Conservation (phyloP, 1,140 invertebrate species). For the Solen grandis region DNA sequence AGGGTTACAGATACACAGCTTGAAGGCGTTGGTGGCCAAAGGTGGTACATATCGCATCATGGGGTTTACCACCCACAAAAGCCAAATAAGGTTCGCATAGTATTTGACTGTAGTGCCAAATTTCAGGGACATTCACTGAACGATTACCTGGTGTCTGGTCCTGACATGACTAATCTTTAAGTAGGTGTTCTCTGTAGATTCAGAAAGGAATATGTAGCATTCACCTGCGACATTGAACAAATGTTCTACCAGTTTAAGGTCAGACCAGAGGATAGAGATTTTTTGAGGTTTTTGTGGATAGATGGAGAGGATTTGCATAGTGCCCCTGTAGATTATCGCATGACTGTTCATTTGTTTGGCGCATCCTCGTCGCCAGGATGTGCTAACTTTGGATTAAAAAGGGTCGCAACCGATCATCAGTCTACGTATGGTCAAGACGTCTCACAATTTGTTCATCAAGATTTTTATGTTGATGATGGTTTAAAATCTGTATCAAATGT, state of each 20-base stretch:
- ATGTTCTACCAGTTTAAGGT: slow-evolving; percentile 3
- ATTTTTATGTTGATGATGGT: slow-evolving; percentile 69
- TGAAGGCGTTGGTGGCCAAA: slow-evolving; percentile 31
- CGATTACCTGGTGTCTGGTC: slow-evolving; percentile 55
- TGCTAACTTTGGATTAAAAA: slow-evolving; percentile 60
- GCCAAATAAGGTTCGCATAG: slow-evolving; percentile 57
- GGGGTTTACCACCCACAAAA: slow-evolving; percentile 55
- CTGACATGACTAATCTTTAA: slow-evolving; percentile 62
- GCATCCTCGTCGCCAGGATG: slow-evolving; percentile 56
- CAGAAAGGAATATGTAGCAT: slow-evolving; percentile 20
- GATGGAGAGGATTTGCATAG: slow-evolving; percentile 14
- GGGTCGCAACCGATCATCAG: slow-evolving; percentile 37
- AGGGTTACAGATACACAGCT: background rate
- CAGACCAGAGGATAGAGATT: slow-evolving; percentile 29
- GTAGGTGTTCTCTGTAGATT: slow-evolving; percentile 34
- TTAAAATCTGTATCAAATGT: slow-evolving; percentile 52
- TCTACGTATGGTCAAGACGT: background rate
- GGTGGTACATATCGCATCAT: slow-evolving; percentile 65
- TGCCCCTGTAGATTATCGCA: slow-evolving; percentile 39
- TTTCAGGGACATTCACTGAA: slow-evolving; percentile 53
- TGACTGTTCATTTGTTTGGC: slow-evolving; percentile 61
- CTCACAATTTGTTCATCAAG: slow-evolving; percentile 34
- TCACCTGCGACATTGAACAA: no score
- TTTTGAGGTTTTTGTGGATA: slow-evolving; percentile 52
- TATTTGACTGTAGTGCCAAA: no score